Percentiles rank a stretch among this genome's conserved stretches.
These are phyloP conservation scores for Myiopsitta monachus DNA, from an alignment of 2,113 vertebrate species.

Conservation along the genomic window DNA sequence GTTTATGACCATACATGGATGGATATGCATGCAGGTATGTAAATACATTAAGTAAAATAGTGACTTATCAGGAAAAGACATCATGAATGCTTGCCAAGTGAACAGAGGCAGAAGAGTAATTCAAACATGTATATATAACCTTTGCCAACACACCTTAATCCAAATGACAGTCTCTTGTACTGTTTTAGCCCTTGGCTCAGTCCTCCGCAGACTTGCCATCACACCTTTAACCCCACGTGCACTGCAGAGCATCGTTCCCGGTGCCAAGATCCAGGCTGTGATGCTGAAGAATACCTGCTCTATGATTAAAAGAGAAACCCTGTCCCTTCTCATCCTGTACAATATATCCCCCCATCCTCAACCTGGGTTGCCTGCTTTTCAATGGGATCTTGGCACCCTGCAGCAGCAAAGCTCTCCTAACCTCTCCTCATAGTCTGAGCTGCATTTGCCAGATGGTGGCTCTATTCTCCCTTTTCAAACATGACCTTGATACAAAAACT, in stretches of 20 bases:
- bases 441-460: neutral
- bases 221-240: neutral
- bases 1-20: neutral
- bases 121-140: neutral
- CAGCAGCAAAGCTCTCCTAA: neutral
- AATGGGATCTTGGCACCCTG: neutral
- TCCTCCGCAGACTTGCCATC: neutral
- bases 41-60: neutral
- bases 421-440: neutral
- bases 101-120: neutral
- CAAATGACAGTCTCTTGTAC: neutral
- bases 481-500: neutral
- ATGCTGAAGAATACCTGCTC: neutral
- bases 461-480: slow-evolving; percentile 24
- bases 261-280: neutral
- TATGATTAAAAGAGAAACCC: neutral
- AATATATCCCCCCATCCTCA: neutral
- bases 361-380: neutral
- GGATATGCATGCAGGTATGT: neutral
- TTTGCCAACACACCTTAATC: neutral
- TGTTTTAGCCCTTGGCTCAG: neutral
- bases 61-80: neutral
- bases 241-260: neutral
- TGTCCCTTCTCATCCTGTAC: neutral
- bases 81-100: neutral